Evolutionary conservation across 2,888 invertebrate genomes (phyloP), one percentile per base, ranked within the genome.

Genomic region (Trachelus stipa): DNA sequence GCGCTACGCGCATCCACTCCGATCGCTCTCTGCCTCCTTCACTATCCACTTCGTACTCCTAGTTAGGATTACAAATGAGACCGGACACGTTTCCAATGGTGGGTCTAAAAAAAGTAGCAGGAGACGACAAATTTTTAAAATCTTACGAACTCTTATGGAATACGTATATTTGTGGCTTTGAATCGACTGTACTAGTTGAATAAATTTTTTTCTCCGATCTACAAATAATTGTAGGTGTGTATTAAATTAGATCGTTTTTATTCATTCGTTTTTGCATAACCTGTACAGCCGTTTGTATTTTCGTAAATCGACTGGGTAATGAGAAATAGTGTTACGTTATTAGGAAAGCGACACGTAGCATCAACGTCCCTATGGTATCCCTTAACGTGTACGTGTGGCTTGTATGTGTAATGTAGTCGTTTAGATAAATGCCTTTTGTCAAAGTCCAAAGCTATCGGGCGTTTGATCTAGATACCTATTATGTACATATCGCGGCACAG

Each of bases 31-130:
- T 69, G 79, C 74, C 68, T 74, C 37, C 74, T 80, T 69, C 71
- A 73, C 76, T 76, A 75, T 76, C 73, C 69, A 34, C 76, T 74
- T 68, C 12, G 31, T 34, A 73, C 83, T 83, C 82, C 85, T 86
- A 85, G 85, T 85, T 87, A 78, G 83, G 81, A 83, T 88, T 87
- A 86, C 84, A 85, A 87, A 87, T 85, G 86, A 84, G 78, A 73
- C 73, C 34, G 74, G 68, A 37, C 73, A 30, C 68, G n/a, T 75
- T 40, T 69, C 71, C 71, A 31, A 31, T 33, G 71, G 71, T 71
- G 71, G 31, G 23, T 12, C 71, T 71, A 11, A 23, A 34, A 71
- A 34, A 71, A 12, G 31, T 71, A 31, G 12, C 9, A 15, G 31
- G 4, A 11, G 71, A 31, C 6, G 4, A 56, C 23, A 23, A 23